Percentiles rank a stretch among this genome's conserved stretches.
Evolutionary conservation across 2,888 invertebrate genomes (phyloP).

Genomic region (Tridacna crocea): DNA sequence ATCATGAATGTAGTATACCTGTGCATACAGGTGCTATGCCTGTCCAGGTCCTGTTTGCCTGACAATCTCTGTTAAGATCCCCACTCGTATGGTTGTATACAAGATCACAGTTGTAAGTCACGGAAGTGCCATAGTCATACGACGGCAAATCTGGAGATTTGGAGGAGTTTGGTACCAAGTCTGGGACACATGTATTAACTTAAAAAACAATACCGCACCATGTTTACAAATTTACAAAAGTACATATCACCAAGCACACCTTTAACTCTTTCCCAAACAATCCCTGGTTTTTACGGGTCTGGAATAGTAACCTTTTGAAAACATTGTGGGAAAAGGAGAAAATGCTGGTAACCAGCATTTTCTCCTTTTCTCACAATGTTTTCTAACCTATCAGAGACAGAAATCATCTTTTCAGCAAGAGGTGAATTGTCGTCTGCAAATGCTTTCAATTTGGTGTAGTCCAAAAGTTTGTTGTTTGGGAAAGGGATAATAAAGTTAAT

Average conservation of each 20-base stretch:
- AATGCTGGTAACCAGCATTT: too few species aligned
- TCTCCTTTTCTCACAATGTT: too few species aligned
- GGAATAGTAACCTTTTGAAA: neutral
- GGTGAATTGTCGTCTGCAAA: too few species aligned
- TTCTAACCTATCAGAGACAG: too few species aligned
- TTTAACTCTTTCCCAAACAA: too few species aligned
- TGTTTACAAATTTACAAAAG: neutral
- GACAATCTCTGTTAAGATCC: constrained; percentile 34
- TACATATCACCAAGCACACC: neutral
- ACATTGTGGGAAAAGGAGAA: neutral
- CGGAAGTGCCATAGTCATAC: constrained; percentile 22
- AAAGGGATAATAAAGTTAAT: too few species aligned
- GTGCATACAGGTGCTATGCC: constrained; percentile 36
- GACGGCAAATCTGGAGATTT: constrained; percentile 20
- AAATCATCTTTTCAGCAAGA: too few species aligned
- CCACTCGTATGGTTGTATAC: constrained; percentile 40
- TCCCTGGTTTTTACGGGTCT: too few species aligned
- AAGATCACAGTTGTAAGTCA: constrained; percentile 36
- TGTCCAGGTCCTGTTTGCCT: constrained; percentile 30
- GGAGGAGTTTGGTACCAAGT: constrained; percentile 6
- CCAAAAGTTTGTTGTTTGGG: too few species aligned
- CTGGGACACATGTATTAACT: constrained; percentile 33
- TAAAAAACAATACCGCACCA: neutral
- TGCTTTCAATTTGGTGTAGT: too few species aligned
- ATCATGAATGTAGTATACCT: constrained; percentile 16